A percentile compares a stretch with the other conserved stretches of the same genome.
Conservation (phyloP, 53 echinoderm and acorn worm genomes). For the Pentamera pediparva region DNA sequence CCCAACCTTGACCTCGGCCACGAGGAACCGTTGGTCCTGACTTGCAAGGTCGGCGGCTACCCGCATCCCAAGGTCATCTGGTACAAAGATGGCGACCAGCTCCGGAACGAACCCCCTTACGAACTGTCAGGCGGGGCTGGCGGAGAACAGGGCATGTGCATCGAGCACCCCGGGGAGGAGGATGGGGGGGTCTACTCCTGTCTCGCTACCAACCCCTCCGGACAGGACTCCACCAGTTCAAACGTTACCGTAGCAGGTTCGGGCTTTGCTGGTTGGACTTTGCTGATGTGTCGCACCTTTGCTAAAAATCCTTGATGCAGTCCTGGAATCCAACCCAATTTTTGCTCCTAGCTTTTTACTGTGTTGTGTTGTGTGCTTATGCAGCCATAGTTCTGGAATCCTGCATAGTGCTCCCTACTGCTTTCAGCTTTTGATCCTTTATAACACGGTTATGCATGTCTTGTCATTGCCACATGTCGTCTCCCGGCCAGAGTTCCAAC, state of each 20-base stretch:
- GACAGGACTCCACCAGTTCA: constrained; percentile 49
- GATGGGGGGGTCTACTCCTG: constrained; percentile 57
- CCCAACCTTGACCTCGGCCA: constrained; percentile 49
- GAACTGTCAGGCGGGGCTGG: background rate
- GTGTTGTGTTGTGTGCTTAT: too few relatives aligned
- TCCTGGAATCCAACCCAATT: too few relatives aligned
- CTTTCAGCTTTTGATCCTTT: too few relatives aligned
- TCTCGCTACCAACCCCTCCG: constrained; percentile 67
- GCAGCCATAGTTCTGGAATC: too few relatives aligned
- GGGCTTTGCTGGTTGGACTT: too few relatives aligned
- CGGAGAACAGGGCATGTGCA: constrained; percentile 2
- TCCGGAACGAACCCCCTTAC: constrained; percentile 51
- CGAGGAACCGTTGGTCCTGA: constrained; percentile 51
- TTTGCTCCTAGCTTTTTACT: too few relatives aligned
- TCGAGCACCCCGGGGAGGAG: background rate
- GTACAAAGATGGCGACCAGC: constrained; percentile 71
- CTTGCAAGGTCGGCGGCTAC: constrained; percentile 66
- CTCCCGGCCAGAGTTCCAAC: too few relatives aligned
- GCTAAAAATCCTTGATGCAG: background rate
- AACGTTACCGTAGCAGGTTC: constrained; percentile 30
- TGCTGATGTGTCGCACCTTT: too few relatives aligned
- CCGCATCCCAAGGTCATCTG: constrained; percentile 64
- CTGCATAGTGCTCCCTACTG: too few relatives aligned
- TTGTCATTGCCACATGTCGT: too few relatives aligned
- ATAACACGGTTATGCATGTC: too few relatives aligned